These are phyloP conservation scores for Pseudococcus jackbeardsleyi DNA, from an alignment of 2,888 invertebrate species.

Conservation along the genomic window DNA sequence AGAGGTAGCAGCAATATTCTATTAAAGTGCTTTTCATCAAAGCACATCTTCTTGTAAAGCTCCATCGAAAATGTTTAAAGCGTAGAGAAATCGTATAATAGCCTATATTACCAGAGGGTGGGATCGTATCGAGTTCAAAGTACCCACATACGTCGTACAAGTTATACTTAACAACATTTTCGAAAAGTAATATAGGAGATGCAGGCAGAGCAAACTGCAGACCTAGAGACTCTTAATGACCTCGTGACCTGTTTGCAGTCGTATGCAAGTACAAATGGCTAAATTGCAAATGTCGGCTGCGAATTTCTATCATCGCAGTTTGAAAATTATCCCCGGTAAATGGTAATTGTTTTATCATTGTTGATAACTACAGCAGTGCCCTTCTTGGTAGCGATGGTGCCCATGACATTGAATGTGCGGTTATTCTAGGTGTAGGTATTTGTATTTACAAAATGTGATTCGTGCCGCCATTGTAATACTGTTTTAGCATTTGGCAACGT, in stretches of 20 bases:
- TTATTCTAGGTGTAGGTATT: background rate
- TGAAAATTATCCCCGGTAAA: background rate
- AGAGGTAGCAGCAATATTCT: background rate
- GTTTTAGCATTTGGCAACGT: constrained; percentile 42
- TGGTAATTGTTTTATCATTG: constrained; percentile 36
- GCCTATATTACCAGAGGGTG: background rate
- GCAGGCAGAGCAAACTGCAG: background rate
- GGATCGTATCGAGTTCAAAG: background rate
- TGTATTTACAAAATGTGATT: background rate
- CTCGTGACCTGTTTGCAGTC: constrained; percentile 43
- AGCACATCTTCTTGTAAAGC: background rate
- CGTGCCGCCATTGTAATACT: background rate
- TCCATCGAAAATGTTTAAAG: background rate
- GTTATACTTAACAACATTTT: background rate
- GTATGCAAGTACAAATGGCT: background rate
- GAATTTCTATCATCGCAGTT: background rate
- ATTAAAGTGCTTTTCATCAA: background rate
- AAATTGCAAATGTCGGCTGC: background rate
- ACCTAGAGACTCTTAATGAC: background rate
- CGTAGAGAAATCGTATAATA: background rate
- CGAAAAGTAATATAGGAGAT: constrained; percentile 1
- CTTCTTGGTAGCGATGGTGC: constrained; percentile 6
- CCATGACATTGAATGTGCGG: constrained; percentile 44
- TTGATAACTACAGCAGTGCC: background rate
- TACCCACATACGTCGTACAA: background rate